Evolutionary conservation across 2,888 invertebrate species (phyloP).

Genomic region (Rhabditoides inermis): DNA sequence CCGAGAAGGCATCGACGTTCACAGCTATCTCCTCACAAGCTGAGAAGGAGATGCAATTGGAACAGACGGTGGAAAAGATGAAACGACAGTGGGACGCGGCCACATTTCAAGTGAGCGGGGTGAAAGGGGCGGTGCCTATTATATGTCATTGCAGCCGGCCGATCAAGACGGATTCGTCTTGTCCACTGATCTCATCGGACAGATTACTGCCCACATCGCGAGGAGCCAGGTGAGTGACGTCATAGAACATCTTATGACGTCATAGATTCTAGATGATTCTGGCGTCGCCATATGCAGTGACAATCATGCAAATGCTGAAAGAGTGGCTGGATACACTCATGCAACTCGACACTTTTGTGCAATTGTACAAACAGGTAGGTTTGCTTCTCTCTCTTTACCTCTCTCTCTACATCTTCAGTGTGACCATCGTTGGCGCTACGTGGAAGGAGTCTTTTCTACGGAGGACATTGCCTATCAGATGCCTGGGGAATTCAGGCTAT

Average conservation of each 20-base stretch:
- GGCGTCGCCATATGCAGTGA: slow-evolving; percentile 19
- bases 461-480: slow-evolving; percentile 92
- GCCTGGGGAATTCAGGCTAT: slow-evolving; percentile 85
- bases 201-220: slow-evolving; percentile 24
- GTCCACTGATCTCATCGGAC: slow-evolving; percentile 17
- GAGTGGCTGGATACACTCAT: slow-evolving; percentile 29
- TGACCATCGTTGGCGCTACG: slow-evolving; percentile 74
- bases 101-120: slow-evolving; percentile 12
- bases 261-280: no score
- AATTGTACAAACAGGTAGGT: slow-evolving; percentile 12
- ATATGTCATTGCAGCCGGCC: neutral
- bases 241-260: no score
- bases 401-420: no score
- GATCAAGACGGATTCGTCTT: slow-evolving; percentile 13
- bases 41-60: slow-evolving; percentile 4
- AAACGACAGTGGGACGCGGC: slow-evolving; percentile 18
- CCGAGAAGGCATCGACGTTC: no score
- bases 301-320: slow-evolving; percentile 20
- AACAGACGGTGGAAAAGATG: slow-evolving; percentile 16
- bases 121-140: neutral
- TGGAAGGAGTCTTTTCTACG: slow-evolving; percentile 84
- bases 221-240: no score
- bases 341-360: slow-evolving; percentile 22
- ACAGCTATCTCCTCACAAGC: no score
- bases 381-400: slow-evolving; percentile 59